A percentile compares a stretch with the other conserved stretches of the same genome.
Conservation (phyloP, 2,888 invertebrate species). For the Macrosiphum euphorbiae region DNA sequence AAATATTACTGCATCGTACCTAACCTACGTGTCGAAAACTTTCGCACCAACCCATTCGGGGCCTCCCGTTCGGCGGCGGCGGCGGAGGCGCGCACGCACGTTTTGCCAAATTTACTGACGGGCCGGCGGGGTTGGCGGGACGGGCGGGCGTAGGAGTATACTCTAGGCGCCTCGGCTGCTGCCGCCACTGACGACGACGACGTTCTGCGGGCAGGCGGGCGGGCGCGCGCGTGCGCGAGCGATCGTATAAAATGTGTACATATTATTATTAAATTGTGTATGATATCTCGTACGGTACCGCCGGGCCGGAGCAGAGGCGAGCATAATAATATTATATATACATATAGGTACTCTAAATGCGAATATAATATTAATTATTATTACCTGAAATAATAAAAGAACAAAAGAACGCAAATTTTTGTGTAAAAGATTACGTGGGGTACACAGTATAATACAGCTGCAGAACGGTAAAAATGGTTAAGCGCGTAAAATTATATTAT, state of each 20-base stretch:
- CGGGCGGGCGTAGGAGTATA: conserved; percentile 42
- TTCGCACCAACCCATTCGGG: conserved; percentile 49
- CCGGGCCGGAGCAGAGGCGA: neutral
- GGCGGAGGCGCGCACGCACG: conserved; percentile 42
- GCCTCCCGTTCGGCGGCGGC: conserved; percentile 55
- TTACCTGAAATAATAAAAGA: too few species aligned
- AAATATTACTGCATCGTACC: neutral
- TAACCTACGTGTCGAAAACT: conserved; percentile 57
- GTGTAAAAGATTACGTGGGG: too few species aligned
- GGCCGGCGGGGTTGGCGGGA: neutral
- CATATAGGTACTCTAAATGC: neutral
- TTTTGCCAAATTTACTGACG: conserved; percentile 59
- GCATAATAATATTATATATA: neutral
- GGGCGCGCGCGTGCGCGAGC: conserved; percentile 6
- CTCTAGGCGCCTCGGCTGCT: conserved; percentile 46
- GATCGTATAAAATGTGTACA: neutral
- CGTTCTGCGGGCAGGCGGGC: conserved; percentile 35
- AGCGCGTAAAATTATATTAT: neutral
- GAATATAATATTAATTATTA: neutral
- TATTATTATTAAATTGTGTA: neutral
- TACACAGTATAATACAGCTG: neutral
- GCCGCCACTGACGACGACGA: conserved; percentile 26
- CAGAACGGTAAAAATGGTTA: neutral
- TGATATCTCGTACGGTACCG: neutral
- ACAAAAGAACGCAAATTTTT: too few species aligned